phyloP scores from a whole-genome alignment of 2,888 invertebrate genomes.

The Drosophila kambysellisi region DNA sequence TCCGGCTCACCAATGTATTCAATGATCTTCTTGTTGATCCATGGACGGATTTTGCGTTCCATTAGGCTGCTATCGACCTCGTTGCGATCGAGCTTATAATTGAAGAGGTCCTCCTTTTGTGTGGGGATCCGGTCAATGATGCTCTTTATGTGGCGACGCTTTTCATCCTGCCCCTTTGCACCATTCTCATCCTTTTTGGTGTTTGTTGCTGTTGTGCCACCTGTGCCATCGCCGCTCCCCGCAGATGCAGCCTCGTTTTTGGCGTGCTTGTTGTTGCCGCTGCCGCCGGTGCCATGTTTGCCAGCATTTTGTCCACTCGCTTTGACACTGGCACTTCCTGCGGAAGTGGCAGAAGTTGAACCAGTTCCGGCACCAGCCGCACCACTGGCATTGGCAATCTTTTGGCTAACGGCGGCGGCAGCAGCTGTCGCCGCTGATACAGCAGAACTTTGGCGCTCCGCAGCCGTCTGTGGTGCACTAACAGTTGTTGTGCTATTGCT shows the following conservation, averaged over 20 bases:
- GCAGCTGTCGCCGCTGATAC: constrained; percentile 73
- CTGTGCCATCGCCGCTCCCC: constrained; percentile 57
- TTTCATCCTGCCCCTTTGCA: constrained; percentile 94
- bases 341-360: constrained; percentile 39
- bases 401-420: constrained; percentile 74
- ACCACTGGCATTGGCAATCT: constrained; percentile 60
- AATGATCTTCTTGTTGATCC: constrained; percentile 99
- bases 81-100: constrained; percentile 96
- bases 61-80: constrained; percentile 92
- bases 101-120: constrained; percentile 98
- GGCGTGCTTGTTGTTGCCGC: constrained; percentile 57
- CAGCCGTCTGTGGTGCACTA: constrained; percentile 40
- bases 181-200: constrained; percentile 87
- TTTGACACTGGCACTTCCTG: constrained; percentile 22
- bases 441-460: constrained; percentile 71
- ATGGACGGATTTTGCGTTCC: constrained; percentile 98
- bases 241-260: constrained; percentile 76
- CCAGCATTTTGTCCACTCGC: constrained; percentile 30
- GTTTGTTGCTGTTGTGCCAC: constrained; percentile 54
- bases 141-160: constrained; percentile 97
- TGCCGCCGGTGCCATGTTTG: constrained; percentile 39
- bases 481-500: constrained; percentile 50
- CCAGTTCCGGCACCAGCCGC: constrained; percentile 35
- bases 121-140: constrained; percentile 99
- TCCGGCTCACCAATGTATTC: constrained; percentile 99